A percentile compares a stretch with the other conserved stretches of the same genome.
Evolutionary conservation across 2,797 vertebrate genomes (phyloP).

Genomic region (Pipistrellus nathusii): DNA sequence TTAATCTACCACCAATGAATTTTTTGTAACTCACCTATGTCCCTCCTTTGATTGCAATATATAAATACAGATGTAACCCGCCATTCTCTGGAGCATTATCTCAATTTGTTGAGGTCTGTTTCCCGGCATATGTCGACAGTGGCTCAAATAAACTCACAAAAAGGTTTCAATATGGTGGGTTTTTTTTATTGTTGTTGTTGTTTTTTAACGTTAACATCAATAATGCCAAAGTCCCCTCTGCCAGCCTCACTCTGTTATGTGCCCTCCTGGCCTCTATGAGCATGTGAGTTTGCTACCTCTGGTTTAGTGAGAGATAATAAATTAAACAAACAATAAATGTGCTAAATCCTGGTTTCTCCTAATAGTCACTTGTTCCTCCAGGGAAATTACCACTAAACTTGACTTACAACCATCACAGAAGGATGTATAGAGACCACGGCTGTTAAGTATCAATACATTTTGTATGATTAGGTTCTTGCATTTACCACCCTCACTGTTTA

Average conservation of each 20-base stretch:
- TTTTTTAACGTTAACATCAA: no score
- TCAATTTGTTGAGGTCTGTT: no score
- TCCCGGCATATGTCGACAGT: no score
- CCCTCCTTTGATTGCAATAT: no score
- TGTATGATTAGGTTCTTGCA: background rate
- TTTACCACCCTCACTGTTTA: background rate
- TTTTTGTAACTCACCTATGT: no score
- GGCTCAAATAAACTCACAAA: no score
- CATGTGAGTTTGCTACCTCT: background rate
- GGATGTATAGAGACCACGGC: background rate
- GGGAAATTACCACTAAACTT: conserved; percentile 14
- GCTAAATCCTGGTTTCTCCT: background rate
- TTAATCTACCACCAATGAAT: no score
- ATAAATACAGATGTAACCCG: no score
- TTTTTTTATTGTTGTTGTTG: no score
- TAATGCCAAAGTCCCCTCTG: background rate
- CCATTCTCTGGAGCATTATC: no score
- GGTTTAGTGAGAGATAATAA: background rate
- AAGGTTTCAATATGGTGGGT: no score
- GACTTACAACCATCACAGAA: background rate
- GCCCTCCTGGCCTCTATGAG: background rate
- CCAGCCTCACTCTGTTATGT: background rate
- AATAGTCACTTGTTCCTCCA: background rate
- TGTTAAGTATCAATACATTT: background rate
- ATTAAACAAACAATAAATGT: background rate